A percentile compares a stretch with the other conserved stretches of the same genome.
Evolutionary conservation across 2,113 vertebrate genomes (phyloP).

Genomic region (Geococcyx californianus): DNA sequence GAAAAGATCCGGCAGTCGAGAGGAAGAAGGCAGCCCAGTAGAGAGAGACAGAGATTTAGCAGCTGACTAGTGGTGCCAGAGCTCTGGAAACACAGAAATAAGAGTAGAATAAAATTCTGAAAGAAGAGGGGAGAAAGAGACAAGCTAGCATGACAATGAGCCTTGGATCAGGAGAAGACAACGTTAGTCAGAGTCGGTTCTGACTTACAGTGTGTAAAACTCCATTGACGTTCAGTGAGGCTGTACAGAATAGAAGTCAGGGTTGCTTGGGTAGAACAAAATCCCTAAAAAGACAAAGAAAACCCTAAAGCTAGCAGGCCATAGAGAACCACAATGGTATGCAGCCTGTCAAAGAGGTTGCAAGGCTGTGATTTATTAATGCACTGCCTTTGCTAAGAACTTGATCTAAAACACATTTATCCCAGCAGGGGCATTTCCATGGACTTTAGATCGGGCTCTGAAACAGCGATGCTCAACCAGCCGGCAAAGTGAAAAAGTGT

Average conservation of each 20-base stretch:
- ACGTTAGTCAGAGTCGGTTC: background rate
- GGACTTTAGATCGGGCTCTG: background rate
- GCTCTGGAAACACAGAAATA: conserved; percentile 18
- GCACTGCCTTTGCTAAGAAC: background rate
- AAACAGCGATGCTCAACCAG: background rate
- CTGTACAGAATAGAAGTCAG: background rate
- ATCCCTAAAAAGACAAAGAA: conserved; percentile 18
- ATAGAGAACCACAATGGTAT: background rate
- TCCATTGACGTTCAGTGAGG: background rate
- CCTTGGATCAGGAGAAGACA: conserved; percentile 2
- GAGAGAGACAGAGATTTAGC: conserved; percentile 1
- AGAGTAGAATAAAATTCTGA: background rate
- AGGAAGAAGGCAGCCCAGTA: background rate
- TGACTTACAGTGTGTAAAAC: conserved; percentile 16
- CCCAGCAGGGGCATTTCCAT: background rate
- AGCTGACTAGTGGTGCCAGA: background rate
- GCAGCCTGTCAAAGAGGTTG: background rate
- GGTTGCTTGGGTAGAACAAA: background rate
- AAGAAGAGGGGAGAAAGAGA: background rate
- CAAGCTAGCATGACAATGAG: conserved; percentile 4
- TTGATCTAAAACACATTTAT: background rate
- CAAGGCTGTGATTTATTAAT: conserved; percentile 5
- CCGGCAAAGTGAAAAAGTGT: background rate
- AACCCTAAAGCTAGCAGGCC: background rate
- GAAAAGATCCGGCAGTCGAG: background rate